Conservation (phyloP, 1,140 invertebrate genomes). For the Brachionus angularis region DNA sequence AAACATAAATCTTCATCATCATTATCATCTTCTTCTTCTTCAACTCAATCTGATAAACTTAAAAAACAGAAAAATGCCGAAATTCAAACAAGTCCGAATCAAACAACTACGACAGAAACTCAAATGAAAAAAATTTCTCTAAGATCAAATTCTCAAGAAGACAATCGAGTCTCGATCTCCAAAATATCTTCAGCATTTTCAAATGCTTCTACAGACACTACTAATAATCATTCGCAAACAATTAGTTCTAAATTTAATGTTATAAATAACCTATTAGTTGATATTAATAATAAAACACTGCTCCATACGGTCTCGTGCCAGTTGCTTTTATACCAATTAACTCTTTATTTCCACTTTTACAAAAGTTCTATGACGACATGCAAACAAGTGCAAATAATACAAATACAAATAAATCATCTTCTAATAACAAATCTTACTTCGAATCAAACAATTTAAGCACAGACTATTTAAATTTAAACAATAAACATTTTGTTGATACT, state of each 20-base stretch:
- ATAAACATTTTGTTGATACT: not conserved
- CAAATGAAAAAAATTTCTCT: no score
- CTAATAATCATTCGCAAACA: not conserved
- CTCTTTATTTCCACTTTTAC: constrained; percentile 24
- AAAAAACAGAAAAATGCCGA: constrained; percentile 34
- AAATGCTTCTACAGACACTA: no score
- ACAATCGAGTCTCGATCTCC: constrained; percentile 13
- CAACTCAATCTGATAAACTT: not conserved
- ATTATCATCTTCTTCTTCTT: no score
- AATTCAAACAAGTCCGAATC: constrained; percentile 1
- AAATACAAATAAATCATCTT: no score
- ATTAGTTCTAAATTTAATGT: constrained; percentile 18
- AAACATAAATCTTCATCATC: no score
- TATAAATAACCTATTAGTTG: constrained; percentile 2
- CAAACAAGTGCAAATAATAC: no score
- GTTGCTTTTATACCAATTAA: constrained; percentile 37
- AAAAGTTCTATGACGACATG: constrained; percentile 38
- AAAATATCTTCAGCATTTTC: constrained; percentile 19
- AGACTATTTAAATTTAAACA: constrained; percentile 6
- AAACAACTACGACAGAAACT: no score
- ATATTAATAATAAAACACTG: constrained; percentile 18
- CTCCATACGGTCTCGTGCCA: not conserved
- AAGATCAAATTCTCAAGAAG: not conserved
- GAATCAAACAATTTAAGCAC: constrained; percentile 14
- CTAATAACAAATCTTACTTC: no score